Evolutionary conservation across 1,140 invertebrate species (phyloP).

Genomic region (Eupeodes corollae): DNA sequence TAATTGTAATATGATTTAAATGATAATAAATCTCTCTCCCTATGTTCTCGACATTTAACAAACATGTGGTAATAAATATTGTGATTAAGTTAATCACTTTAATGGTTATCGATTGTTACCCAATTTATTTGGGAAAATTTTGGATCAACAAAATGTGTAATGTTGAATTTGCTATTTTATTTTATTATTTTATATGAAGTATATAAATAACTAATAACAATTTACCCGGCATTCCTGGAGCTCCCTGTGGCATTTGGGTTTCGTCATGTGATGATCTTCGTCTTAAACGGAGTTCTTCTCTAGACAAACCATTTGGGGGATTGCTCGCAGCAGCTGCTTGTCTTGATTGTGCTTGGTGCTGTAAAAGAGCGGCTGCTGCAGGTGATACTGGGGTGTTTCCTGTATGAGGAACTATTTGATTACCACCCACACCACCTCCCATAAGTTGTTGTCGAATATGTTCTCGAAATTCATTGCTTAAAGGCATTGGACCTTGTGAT

Average conservation of each 20-base stretch:
- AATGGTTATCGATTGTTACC: too few relatives aligned
- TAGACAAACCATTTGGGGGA: constrained; percentile 14
- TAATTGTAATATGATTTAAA: too few relatives aligned
- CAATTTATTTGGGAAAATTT: too few relatives aligned
- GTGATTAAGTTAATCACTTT: too few relatives aligned
- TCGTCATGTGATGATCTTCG: constrained; percentile 36
- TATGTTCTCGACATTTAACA: too few relatives aligned
- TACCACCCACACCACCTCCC: constrained; percentile 22
- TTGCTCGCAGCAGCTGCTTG: constrained; percentile 16
- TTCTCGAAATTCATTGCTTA: constrained; percentile 33
- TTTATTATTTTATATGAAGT: too few relatives aligned
- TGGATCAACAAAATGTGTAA: too few relatives aligned
- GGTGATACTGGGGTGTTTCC: constrained; percentile 28
- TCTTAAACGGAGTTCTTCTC: constrained; percentile 34
- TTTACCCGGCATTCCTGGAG: constrained; percentile 24
- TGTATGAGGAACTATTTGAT: constrained; percentile 30
- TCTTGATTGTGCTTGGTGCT: constrained; percentile 33
- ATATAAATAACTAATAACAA: neutral
- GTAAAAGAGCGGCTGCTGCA: constrained; percentile 29
- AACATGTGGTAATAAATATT: too few relatives aligned
- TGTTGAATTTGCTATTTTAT: too few relatives aligned
- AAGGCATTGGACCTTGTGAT: constrained; percentile 22
- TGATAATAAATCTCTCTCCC: too few relatives aligned
- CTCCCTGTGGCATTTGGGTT: constrained; percentile 27
- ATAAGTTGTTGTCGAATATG: constrained; percentile 32